Evolutionary conservation across 2,888 invertebrate genomes (phyloP), one percentile per base, ranked within the genome.

Genomic region (Drosophila pseudotakahashii): DNA sequence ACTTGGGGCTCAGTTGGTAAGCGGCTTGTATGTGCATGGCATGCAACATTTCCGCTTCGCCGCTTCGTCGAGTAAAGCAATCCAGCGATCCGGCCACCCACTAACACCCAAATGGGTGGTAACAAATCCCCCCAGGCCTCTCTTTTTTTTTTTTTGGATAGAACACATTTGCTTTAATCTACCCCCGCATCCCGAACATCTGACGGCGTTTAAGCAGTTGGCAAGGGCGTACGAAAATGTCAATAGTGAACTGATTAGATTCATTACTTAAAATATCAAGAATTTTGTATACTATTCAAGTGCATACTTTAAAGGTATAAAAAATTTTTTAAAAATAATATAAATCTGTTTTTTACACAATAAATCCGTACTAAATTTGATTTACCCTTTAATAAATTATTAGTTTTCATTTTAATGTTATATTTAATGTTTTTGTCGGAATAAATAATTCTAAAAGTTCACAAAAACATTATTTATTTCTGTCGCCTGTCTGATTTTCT

Each of bases 1-100:
- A 42, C 54, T 23, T 30, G 57, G 57, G 34, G 34, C 34, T 34
- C 34, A 34, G 34, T 34, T 34, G 34, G 34, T 37, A 57, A 57
- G 57, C 57, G 57, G 57, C 47, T 57, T 57, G 57, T 57, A 47
- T 63, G 58, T 58, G 57, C 57, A 47, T 36, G 57, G 57, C 47
- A 57, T 47, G 47, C 57, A 58, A 62, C 36, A 62, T 57, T 58
- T 48, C 32, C 47, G 39, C 57, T 26, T 51, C 32, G 51, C 9
- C 39, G 58, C 51, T 41, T 41, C n/a, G 34, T 34, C 39, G 7
- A 30, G 39, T 13, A 51, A 37, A 30, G 26, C 47, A 47, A 26
- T 30, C 41, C 7, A 30, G n/a, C n/a, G n/a, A n/a, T n/a, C n/a
- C n/a, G n/a, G 5, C n/a, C 34, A 14, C 26, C 26, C 19, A 39